Base-by-base conservation (phyloP, 2,797 vertebrate species). In the Sternotherus odoratus region DNA sequence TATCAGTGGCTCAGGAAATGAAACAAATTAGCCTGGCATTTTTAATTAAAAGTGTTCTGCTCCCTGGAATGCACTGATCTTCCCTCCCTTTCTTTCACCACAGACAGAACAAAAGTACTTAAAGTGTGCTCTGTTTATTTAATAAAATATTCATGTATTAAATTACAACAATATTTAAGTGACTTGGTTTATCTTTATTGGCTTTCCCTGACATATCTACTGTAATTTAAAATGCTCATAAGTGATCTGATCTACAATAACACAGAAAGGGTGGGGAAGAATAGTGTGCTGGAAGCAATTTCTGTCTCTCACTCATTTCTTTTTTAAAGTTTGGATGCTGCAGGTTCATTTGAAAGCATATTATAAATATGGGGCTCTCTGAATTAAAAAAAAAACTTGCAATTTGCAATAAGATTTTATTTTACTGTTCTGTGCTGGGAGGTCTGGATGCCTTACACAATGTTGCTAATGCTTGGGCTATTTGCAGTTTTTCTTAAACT, bases 21-120 rank as follows among this genome's bases (percentile, higher is more conserved):
- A 98, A 98, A 98, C 97, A 98, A 99, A 99, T 98, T 98, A 98
- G 85, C 93, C 94, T 93, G 94, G 93, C 94, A 91, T 96, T 98
- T 98, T 98, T 97, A 98, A 98, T 98, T 98, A 98, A 98, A 95
- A 57, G 90, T 92, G 91, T 95, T 96, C 93, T 96, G 93, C 95
- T 97, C 98, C 96, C 95, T 96, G 77, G 77, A 97, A 96, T 83
- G 51, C 88, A 96, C 89, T 84, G 30, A 93, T 96, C 95, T 92
- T 77, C 91, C 79, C 94, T 86, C 94, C 53, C 82, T 90, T 54
- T 86, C 28, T 74, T 63, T 63, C 66, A 91, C 33, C 10, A 83
- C 90, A 93, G 85, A 90, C 26, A 88, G 89, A 49, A 93, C 57
- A 30, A 89, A 93, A 97, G 81, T 39, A 91, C 33, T 66, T 92